Conservation (phyloP, 2,888 invertebrate genomes). For the Eupithecia subfuscata region DNA sequence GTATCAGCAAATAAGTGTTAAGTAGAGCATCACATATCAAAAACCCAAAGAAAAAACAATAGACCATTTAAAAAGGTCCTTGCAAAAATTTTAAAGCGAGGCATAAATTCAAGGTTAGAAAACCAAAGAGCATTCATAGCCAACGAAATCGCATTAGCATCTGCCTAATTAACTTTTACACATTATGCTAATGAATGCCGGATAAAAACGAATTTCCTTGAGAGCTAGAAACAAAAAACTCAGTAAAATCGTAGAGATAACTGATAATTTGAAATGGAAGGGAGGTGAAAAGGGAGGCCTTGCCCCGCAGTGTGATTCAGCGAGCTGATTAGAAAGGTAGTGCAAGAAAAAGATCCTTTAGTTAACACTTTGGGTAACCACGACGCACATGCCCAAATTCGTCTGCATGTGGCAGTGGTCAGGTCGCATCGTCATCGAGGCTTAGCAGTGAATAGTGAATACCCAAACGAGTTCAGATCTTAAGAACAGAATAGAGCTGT, state of each 20-base stretch:
- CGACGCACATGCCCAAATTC: too few species aligned
- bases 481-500: background rate
- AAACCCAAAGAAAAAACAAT: background rate
- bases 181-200: slow-evolving; percentile 57
- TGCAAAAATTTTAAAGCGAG: background rate
- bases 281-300: background rate
- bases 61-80: background rate
- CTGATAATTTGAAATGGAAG: background rate
- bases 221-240: slow-evolving; percentile 63
- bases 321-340: background rate
- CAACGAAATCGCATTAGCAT: slow-evolving; percentile 52
- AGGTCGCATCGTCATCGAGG: background rate
- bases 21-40: background rate
- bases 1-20: background rate
- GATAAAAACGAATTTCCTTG: slow-evolving; percentile 66
- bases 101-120: slow-evolving; percentile 39
- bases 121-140: slow-evolving; percentile 38
- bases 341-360: background rate
- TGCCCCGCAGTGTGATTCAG: background rate
- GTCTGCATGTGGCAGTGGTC: background rate
- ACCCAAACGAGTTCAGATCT: background rate
- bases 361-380: background rate
- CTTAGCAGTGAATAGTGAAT: background rate
- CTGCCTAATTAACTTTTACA: slow-evolving; percentile 57
- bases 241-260: background rate